Conservation (phyloP, 2,888 invertebrate species). For the Julus scanicus region DNA sequence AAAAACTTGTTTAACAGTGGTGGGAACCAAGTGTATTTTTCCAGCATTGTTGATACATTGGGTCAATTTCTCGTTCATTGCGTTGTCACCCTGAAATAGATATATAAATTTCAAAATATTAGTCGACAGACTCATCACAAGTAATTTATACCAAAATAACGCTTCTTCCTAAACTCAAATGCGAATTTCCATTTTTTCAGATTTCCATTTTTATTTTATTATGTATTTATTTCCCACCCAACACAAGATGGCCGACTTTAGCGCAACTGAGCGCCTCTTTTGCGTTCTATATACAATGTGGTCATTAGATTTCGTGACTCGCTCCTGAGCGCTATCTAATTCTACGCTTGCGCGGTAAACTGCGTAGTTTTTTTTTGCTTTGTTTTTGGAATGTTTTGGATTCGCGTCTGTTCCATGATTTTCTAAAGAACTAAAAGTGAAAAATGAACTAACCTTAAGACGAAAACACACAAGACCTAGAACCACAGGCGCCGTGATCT, state of each 20-base stretch:
- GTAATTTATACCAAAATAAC: neutral
- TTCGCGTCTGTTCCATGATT: too few relatives aligned
- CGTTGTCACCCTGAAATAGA: slow-evolving; percentile 75
- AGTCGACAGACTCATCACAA: too few relatives aligned
- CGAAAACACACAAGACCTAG: slow-evolving; percentile 94
- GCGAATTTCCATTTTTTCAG: neutral
- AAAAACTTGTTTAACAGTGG: slow-evolving; percentile 83
- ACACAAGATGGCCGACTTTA: too few relatives aligned
- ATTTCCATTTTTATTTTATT: neutral
- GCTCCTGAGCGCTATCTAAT: too few relatives aligned
- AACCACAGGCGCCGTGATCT: slow-evolving; percentile 82
- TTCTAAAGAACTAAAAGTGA: neutral
- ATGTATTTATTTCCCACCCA: too few relatives aligned
- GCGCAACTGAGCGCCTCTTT: too few relatives aligned
- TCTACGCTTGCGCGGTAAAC: too few relatives aligned
- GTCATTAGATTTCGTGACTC: too few relatives aligned
- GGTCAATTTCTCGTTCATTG: slow-evolving; percentile 81
- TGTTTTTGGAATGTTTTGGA: neutral
- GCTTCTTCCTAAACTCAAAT: too few relatives aligned
- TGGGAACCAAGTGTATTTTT: slow-evolving; percentile 91
- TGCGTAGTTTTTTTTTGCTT: neutral
- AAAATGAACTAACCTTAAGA: slow-evolving; percentile 72
- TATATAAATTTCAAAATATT: neutral
- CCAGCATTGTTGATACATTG: slow-evolving; percentile 88
- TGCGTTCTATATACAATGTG: too few relatives aligned